These are phyloP conservation scores for Euphonia xanthogaster DNA, from an alignment of 2,797 vertebrate genomes.

Conservation along the genomic window DNA sequence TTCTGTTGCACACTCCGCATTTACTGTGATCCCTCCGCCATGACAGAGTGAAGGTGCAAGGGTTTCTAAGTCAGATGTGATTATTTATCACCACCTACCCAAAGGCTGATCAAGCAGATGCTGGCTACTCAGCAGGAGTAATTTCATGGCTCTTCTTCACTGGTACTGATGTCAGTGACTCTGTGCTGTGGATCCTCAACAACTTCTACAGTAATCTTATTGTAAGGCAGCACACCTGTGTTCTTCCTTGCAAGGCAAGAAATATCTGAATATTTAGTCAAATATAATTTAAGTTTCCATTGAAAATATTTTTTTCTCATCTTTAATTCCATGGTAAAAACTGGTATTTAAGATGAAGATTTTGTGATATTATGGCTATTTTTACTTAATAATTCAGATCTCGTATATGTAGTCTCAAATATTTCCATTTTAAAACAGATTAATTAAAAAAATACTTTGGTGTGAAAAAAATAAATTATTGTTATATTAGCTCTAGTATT, in stretches of 20 bases:
- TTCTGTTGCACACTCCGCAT: not conserved
- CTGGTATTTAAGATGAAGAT: not conserved
- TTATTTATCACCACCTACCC: not conserved
- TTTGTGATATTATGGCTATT: rapidly evolving
- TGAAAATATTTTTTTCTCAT: not conserved
- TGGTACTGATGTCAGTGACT: not conserved
- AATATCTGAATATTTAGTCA: not conserved
- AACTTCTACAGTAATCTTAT: not conserved
- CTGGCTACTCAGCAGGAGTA: not conserved
- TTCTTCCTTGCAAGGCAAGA: not conserved
- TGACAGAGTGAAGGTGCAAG: rapidly evolving
- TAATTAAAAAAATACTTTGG: not conserved
- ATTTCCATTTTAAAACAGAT: not conserved
- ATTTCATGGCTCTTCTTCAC: not conserved
- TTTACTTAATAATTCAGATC: not conserved
- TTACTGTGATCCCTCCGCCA: not conserved
- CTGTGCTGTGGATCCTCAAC: not conserved
- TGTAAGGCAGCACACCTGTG: not conserved
- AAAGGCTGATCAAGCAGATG: not conserved
- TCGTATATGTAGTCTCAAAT: not conserved
- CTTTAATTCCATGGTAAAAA: not conserved
- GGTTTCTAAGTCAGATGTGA: not conserved
- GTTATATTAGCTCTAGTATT: not conserved
- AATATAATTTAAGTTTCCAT: not conserved
- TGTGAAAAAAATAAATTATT: not conserved